A percentile compares a stretch with the other conserved stretches of the same genome.
Evolutionary conservation across 2,888 invertebrate species (phyloP).

Genomic region (Muschampia plurimacula): DNA sequence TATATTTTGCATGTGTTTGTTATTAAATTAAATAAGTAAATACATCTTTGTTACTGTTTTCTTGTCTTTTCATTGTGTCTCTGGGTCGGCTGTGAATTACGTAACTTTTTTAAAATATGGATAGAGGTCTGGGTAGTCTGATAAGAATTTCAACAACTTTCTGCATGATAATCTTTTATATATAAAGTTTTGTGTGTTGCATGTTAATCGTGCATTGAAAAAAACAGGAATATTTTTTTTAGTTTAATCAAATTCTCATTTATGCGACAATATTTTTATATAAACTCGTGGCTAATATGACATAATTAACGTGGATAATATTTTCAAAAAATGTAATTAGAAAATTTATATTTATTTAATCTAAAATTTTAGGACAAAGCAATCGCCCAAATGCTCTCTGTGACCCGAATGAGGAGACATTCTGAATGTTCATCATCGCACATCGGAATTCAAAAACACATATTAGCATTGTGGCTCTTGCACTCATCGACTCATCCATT

Average conservation of each 20-base stretch:
- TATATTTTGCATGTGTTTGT: slow-evolving; percentile 21
- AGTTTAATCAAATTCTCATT: background rate
- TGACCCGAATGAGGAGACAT: slow-evolving; percentile 69
- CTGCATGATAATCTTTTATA: background rate
- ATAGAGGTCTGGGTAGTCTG: background rate
- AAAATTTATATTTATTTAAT: slow-evolving; percentile 35
- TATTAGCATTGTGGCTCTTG: slow-evolving; percentile 8
- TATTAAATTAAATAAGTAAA: slow-evolving; percentile 8
- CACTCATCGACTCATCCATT: slow-evolving; percentile 11
- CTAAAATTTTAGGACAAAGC: slow-evolving; percentile 78
- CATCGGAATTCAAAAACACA: slow-evolving; percentile 1
- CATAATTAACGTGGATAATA: background rate
- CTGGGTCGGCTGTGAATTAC: background rate
- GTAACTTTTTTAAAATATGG: background rate
- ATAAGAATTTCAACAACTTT: background rate
- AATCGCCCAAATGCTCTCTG: slow-evolving; percentile 79
- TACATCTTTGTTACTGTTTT: slow-evolving; percentile 16
- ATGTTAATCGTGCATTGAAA: background rate
- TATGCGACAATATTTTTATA: background rate
- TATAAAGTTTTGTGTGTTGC: background rate
- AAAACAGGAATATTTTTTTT: no score
- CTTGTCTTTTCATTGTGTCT: slow-evolving; percentile 16
- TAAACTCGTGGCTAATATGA: no score
- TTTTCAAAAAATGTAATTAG: background rate
- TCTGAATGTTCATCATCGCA: slow-evolving; percentile 57